phyloP scores from a whole-genome alignment of 2,888 invertebrate genomes.

The Zonitis immaculata region DNA sequence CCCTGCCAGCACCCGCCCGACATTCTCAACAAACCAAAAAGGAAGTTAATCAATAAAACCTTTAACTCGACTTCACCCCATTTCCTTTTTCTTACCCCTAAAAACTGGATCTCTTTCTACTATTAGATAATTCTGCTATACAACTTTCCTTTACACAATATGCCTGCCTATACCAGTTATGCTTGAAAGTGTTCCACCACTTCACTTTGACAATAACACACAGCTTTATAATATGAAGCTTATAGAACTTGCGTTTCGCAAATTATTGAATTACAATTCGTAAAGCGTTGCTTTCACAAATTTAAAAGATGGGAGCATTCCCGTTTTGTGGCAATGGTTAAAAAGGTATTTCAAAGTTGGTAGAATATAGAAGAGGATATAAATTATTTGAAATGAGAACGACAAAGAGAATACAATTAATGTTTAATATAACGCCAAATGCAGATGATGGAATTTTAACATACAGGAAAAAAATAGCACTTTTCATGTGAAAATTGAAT shows the following conservation, averaged over 20 bases:
- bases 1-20: too few species aligned
- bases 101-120: constrained; percentile 24
- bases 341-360: constrained; percentile 23
- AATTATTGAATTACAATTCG: constrained; percentile 40
- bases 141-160: neutral
- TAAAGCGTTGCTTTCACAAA: constrained; percentile 33
- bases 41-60: constrained; percentile 45
- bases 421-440: constrained; percentile 24
- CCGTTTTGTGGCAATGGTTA: neutral
- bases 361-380: constrained; percentile 21
- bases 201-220: constrained; percentile 29
- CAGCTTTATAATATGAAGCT: constrained; percentile 34
- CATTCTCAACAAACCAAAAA: constrained; percentile 38
- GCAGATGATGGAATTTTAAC: constrained; percentile 28
- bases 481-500: constrained; percentile 24
- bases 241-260: constrained; percentile 32
- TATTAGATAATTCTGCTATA: too few species aligned
- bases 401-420: constrained; percentile 26
- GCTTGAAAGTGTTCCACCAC: constrained; percentile 23
- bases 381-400: constrained; percentile 19
- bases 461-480: constrained; percentile 16
- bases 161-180: neutral
- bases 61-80: constrained; percentile 40
- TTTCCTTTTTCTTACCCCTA: constrained; percentile 22
- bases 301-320: constrained; percentile 12